Evolutionary conservation across 2,797 vertebrate species (phyloP), one percentile per base, ranked within the genome.

Genomic region (Gymnothorax javanicus): DNA sequence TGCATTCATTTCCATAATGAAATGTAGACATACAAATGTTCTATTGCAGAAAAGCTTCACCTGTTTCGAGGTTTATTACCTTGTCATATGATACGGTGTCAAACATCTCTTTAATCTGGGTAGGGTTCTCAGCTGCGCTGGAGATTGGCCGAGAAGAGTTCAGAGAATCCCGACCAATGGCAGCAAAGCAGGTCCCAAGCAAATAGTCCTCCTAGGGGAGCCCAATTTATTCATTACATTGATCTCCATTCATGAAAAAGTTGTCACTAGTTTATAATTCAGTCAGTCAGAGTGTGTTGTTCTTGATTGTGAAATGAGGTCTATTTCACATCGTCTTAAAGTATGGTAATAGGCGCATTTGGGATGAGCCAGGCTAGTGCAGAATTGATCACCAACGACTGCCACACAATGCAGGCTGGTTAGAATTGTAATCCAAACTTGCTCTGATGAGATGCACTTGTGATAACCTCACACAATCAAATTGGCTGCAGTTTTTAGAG

Each of bases 61-160:
- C 3, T 73, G 75, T 50, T 81, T 20, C 23, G 50, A 52, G 25
- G 27, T 71, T 8, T 27, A 43, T 23, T 87, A 94, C 92, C 93
- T 94, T 95, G 27, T 94, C 89, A 91, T 96, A 97, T 62, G 96
- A 97, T 85, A 96, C 90, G 0, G 91, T 91, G 93, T 96, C 96
- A 93, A 97, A 97, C 95, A 96, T 97, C 91, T 97, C 95, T 77
- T 94, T 88, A 91, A 96, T 97, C 91, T 97, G 95, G 85, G 92
- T 96, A 58, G 96, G 95, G 88, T 92, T 97, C 91, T 97, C 96
- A 71, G 95, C 96, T 86, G 93, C 87, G 87, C 94, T 95, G 81
- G 95, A 96, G 89, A 97, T 95, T n/a, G 96, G 94, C 43, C 90
- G 94, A 50, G 96, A 97, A 4, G 96, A 97, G 91, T 96, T 96